Evolutionary conservation across 2,113 vertebrate species (phyloP).

Genomic region (Nothobranchius kuhntae): DNA sequence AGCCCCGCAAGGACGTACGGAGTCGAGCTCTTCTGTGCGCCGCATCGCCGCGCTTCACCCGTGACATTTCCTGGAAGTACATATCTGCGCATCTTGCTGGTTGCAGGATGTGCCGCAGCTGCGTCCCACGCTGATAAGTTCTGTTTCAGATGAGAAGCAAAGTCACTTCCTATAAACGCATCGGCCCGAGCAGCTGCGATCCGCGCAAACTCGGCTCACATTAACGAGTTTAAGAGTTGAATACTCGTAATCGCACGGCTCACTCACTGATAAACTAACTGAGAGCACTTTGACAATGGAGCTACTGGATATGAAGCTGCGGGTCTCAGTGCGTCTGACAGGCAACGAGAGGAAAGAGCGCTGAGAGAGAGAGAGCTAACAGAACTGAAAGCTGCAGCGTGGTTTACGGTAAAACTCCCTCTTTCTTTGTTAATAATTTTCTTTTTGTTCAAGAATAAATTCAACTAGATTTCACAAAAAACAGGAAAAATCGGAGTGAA

Average conservation of each 20-base stretch:
- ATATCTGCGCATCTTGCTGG: neutral
- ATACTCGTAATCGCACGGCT: neutral
- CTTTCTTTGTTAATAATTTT: neutral
- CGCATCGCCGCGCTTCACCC: neutral
- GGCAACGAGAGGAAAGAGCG: slow-evolving; percentile 51
- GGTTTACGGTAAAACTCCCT: slow-evolving; percentile 48
- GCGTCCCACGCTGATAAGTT: slow-evolving; percentile 45
- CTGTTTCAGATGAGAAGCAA: slow-evolving; percentile 38
- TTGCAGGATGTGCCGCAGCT: slow-evolving; percentile 60
- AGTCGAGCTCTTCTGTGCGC: neutral
- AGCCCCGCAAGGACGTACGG: too few species aligned
- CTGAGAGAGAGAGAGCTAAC: neutral
- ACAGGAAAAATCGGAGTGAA: neutral
- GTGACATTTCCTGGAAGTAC: slow-evolving; percentile 26
- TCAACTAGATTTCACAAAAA: too few species aligned
- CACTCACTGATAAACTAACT: neutral
- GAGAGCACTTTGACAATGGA: neutral
- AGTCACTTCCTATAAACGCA: slow-evolving; percentile 51
- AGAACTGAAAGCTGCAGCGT: slow-evolving; percentile 46
- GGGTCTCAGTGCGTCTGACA: slow-evolving; percentile 25
- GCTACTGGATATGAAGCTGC: slow-evolving; percentile 9
- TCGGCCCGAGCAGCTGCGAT: neutral
- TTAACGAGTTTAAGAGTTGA: neutral
- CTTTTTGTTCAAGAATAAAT: neutral
- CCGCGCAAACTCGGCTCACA: neutral